phyloP scores from a whole-genome alignment of 1,140 invertebrate genomes.

The Bombus sylvicola region DNA sequence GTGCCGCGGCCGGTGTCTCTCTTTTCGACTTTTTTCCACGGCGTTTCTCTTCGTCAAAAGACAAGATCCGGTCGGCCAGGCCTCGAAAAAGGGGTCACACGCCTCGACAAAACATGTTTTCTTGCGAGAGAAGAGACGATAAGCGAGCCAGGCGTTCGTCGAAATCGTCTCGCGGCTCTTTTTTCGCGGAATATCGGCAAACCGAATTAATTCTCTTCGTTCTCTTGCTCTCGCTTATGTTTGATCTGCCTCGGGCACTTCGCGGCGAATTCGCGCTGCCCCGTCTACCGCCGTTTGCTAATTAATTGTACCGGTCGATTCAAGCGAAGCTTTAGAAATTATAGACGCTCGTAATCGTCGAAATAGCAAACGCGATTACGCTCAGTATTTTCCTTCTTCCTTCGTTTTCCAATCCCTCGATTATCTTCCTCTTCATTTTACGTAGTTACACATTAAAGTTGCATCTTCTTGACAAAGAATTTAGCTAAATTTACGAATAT shows the following conservation, averaged over 20 bases:
- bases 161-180: not conserved
- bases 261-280: not conserved
- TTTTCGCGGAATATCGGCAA: constrained; percentile 8
- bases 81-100: constrained; percentile 48
- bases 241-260: not conserved
- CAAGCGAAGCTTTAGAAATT: not conserved
- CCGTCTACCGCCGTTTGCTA: not conserved
- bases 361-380: not conserved
- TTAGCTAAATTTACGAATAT: no score
- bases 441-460: no score
- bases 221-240: not conserved
- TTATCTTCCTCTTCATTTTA: not conserved
- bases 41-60: not conserved
- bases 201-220: constrained; percentile 16
- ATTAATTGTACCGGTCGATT: constrained; percentile 3
- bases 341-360: not conserved
- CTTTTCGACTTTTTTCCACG: not conserved
- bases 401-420: not conserved
- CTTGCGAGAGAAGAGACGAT: constrained; percentile 23
- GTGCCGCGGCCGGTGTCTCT: not conserved
- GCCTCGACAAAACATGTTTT: constrained; percentile 55
- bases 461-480: no score
- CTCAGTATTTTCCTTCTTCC: not conserved
- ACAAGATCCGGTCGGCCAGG: constrained; percentile 26
- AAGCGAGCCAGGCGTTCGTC: not conserved